phyloP scores from a whole-genome alignment of 2,113 vertebrate genomes.

The Calyptommatus sinebrachiatus region DNA sequence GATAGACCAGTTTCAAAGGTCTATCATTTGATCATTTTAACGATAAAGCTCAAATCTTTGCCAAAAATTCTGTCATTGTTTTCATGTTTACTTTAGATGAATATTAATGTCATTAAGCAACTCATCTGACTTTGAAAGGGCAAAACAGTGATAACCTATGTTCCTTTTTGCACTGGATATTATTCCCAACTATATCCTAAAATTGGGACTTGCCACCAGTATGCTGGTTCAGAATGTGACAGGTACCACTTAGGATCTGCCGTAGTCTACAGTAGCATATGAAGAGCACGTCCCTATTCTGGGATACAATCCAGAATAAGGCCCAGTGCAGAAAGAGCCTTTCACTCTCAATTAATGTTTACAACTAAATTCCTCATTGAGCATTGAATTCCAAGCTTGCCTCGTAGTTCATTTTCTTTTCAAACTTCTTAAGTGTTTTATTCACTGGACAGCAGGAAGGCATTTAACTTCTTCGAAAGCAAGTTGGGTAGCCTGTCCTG shows the following conservation, averaged over 20 bases:
- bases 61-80: not conserved
- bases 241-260: not conserved
- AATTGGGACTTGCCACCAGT: too few relatives aligned
- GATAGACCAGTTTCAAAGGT: too few relatives aligned
- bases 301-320: too few relatives aligned
- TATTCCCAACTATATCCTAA: too few relatives aligned
- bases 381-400: not conserved
- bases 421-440: not conserved
- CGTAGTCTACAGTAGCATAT: too few relatives aligned
- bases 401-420: not conserved
- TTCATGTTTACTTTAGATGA: not conserved
- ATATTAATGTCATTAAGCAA: not conserved
- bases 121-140: not conserved
- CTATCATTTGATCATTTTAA: too few relatives aligned
- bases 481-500: not conserved
- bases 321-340: too few relatives aligned
- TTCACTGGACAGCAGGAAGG: not conserved
- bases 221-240: not conserved
- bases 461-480: not conserved
- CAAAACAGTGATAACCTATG: too few relatives aligned
- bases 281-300: too few relatives aligned
- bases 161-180: too few relatives aligned
- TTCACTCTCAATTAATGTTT: not conserved
- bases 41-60: not conserved
- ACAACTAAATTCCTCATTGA: not conserved